Percentiles rank a stretch among this genome's conserved stretches.
These are phyloP conservation scores for Nymphalis urticae DNA, from an alignment of 2,888 invertebrate species.

Conservation along the genomic window DNA sequence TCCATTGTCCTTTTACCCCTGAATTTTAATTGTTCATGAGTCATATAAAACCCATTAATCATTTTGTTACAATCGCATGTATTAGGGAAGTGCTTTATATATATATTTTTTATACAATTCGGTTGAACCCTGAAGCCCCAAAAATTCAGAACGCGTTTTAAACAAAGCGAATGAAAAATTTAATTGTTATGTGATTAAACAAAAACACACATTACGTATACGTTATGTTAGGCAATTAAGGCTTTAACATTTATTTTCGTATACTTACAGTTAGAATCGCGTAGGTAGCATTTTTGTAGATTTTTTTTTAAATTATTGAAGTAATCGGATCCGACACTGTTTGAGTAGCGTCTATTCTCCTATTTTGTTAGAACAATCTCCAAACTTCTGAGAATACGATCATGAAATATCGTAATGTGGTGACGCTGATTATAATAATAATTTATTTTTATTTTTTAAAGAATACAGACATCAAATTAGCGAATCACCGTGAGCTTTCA, in stretches of 20 bases:
- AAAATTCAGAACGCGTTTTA: constrained; percentile 40
- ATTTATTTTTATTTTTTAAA: no score
- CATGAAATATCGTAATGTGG: no score
- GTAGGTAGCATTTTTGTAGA: constrained; percentile 13
- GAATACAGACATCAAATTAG: no score
- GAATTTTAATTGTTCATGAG: constrained; percentile 25
- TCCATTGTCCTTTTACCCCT: constrained; percentile 17
- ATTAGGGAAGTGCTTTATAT: constrained; percentile 12
- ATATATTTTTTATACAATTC: background rate
- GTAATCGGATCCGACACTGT: background rate
- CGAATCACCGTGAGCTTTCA: no score
- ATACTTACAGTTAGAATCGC: constrained; percentile 14
- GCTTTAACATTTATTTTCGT: constrained; percentile 12
- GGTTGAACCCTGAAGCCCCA: background rate
- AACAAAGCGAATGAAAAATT: constrained; percentile 42
- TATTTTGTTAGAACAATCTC: no score
- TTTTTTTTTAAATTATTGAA: background rate
- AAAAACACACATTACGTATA: constrained; percentile 26
- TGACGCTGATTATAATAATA: no score
- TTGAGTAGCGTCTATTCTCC: no score
- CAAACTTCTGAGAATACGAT: no score
- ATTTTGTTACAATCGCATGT: constrained; percentile 26
- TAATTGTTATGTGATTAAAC: constrained; percentile 35
- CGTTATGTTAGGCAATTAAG: constrained; percentile 32
- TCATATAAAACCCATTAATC: constrained; percentile 31